Percentiles rank a stretch among this genome's conserved stretches.
Evolutionary conservation across 2,113 vertebrate genomes (phyloP).

Genomic region (Axis porcinus): DNA sequence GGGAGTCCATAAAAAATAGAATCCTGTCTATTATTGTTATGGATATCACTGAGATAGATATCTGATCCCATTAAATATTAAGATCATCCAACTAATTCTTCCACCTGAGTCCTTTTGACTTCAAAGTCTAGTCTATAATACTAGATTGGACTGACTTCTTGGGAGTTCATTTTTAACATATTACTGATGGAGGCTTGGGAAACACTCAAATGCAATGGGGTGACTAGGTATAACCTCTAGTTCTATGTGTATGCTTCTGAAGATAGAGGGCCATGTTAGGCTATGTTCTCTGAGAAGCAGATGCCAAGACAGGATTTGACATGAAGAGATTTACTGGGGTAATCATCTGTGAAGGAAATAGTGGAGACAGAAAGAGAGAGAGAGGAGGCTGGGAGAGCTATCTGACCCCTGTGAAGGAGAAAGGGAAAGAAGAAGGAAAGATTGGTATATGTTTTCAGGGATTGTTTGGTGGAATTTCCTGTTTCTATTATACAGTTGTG

Average conservation of each 20-base stretch:
- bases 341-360: background rate
- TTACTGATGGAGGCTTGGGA: background rate
- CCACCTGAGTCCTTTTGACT: background rate
- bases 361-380: background rate
- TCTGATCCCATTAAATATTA: constrained; percentile 17
- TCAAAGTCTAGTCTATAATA: constrained; percentile 1
- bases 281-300: background rate
- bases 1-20: too few species aligned
- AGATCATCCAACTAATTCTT: constrained; percentile 6
- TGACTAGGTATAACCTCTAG: background rate
- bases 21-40: background rate
- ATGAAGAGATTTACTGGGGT: background rate
- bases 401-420: background rate
- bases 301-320: background rate
- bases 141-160: background rate
- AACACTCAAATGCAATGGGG: background rate
- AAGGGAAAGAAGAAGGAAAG: background rate
- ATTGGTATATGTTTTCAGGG: background rate
- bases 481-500: background rate
- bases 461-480: background rate
- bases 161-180: background rate
- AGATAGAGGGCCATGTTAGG: background rate
- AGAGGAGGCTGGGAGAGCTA: background rate
- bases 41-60: background rate
- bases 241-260: background rate